These are phyloP conservation scores for Chloroceryle amazona DNA, from an alignment of 2,797 vertebrate species.

Conservation along the genomic window DNA sequence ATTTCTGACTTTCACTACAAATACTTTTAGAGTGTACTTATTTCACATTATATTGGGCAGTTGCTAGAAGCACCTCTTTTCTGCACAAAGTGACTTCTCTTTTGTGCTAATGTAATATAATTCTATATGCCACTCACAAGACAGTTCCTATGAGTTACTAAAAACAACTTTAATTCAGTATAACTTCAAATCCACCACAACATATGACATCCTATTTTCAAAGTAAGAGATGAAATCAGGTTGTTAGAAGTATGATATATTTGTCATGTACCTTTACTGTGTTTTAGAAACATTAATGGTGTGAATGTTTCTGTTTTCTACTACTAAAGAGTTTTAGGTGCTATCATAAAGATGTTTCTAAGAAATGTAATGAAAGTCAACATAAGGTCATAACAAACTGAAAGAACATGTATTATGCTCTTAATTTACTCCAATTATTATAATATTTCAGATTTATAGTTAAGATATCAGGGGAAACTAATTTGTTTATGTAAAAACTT, in stretches of 20 bases:
- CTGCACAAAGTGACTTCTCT: neutral
- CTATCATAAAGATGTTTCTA: neutral
- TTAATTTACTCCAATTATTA: neutral
- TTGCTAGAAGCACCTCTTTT: neutral
- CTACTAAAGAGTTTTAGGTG: neutral
- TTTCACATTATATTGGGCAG: accelerated
- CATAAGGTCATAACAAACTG: neutral
- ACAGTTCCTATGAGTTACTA: neutral
- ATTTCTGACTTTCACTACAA: neutral
- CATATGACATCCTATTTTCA: neutral
- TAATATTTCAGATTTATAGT: neutral
- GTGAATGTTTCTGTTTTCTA: neutral
- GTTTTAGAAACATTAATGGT: neutral
- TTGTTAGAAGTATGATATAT: neutral
- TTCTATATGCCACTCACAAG: neutral
- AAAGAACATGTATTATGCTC: neutral
- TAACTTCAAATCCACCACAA: accelerated
- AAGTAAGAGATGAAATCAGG: neutral
- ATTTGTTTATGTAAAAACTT: neutral
- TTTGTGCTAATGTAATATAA: neutral
- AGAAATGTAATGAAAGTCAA: neutral
- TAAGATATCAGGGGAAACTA: neutral
- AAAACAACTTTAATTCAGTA: accelerated
- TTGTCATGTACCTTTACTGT: neutral
- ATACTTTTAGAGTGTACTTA: neutral